These are phyloP conservation scores for Vireo griseus DNA, from an alignment of 2,797 vertebrate species.

Conservation along the genomic window DNA sequence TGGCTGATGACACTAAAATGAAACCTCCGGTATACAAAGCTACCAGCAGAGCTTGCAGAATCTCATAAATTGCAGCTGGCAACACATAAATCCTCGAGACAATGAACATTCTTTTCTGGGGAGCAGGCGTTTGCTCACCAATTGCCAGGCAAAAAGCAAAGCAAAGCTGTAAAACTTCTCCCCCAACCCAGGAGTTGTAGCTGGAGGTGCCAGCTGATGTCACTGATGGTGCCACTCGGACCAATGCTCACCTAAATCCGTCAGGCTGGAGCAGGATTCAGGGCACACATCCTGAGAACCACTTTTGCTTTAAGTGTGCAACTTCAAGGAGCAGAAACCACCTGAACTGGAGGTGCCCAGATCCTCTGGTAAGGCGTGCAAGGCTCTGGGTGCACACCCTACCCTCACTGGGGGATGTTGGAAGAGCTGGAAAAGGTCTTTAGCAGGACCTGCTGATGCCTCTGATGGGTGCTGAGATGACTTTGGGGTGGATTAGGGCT, in stretches of 20 bases:
- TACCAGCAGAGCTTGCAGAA: slow-evolving; percentile 45
- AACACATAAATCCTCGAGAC: background rate
- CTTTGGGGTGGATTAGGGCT: background rate
- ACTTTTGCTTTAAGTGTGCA: background rate
- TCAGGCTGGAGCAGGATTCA: background rate
- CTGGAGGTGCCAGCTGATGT: background rate
- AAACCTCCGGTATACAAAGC: slow-evolving; percentile 12
- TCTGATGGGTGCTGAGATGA: background rate
- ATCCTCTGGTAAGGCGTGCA: background rate
- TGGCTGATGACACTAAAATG: slow-evolving; percentile 63
- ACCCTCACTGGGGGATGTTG: rapidly evolving
- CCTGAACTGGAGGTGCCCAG: background rate
- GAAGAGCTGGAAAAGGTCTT: background rate
- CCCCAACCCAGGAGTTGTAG: background rate
- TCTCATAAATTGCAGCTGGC: slow-evolving; percentile 33
- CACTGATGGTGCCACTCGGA: background rate
- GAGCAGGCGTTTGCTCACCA: background rate
- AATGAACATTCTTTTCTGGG: slow-evolving; percentile 40
- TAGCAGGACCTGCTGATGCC: background rate
- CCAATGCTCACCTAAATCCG: background rate
- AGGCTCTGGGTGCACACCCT: background rate
- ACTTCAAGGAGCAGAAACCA: background rate
- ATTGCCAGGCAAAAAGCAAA: background rate
- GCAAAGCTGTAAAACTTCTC: slow-evolving; percentile 19
- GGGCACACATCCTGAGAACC: background rate